These are phyloP conservation scores for Euzetes globulus DNA, from an alignment of 2,888 invertebrate species.

Conservation along the genomic window DNA sequence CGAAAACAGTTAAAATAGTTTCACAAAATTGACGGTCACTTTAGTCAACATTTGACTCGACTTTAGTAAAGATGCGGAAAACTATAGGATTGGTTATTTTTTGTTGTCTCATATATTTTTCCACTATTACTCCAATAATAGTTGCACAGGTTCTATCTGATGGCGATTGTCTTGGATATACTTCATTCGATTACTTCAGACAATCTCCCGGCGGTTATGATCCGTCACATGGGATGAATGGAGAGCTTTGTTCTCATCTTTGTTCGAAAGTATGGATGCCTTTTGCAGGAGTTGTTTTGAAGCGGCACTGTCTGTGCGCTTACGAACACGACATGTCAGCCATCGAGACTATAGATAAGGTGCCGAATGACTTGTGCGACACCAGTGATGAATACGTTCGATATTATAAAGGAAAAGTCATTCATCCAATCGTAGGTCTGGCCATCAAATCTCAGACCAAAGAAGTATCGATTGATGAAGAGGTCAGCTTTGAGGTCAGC, in stretches of 20 bases:
- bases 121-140: not conserved
- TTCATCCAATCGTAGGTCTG: conserved; percentile 37
- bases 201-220: conserved; percentile 42
- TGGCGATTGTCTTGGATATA: conserved; percentile 41
- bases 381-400: conserved; percentile 38
- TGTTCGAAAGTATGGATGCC: conserved; percentile 36
- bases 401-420: conserved; percentile 38
- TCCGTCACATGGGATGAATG: conserved; percentile 37
- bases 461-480: conserved; percentile 35
- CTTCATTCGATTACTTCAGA: conserved; percentile 40
- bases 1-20: not conserved
- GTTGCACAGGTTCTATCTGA: conserved; percentile 4
- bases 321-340: conserved; percentile 26
- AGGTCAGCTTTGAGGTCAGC: conserved; percentile 38
- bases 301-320: conserved; percentile 36
- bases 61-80: not conserved
- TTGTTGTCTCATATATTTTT: not conserved
- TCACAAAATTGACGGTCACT: not conserved
- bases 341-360: conserved; percentile 25
- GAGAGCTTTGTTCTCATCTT: conserved; percentile 30
- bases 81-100: not conserved
- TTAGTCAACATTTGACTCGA: not conserved
- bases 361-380: conserved; percentile 37
- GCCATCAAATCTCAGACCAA: conserved; percentile 37
- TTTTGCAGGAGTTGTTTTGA: conserved; percentile 34